A percentile compares a stretch with the other conserved stretches of the same genome.
Conservation (phyloP, 1,140 invertebrate genomes). For the Gonioctena quinquepunctata region DNA sequence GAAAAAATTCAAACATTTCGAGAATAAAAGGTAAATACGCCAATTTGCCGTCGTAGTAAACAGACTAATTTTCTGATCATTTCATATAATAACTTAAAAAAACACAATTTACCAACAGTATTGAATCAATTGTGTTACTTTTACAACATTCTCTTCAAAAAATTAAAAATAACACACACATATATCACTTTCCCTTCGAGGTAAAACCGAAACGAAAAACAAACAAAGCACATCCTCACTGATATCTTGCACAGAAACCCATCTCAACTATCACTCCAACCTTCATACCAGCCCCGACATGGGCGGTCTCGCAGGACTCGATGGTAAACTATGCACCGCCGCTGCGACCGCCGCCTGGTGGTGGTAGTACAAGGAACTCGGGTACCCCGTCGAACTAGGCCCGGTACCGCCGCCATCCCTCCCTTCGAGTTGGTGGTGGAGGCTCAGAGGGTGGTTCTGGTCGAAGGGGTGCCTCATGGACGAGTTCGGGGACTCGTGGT, state of each 20-base stretch:
- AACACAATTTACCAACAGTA: too few species aligned
- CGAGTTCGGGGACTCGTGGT: constrained; percentile 75
- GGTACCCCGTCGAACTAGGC: constrained; percentile 41
- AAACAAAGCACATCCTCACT: neutral
- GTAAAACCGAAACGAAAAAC: constrained; percentile 2
- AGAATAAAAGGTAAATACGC: too few species aligned
- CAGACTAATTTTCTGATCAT: too few species aligned
- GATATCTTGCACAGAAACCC: constrained; percentile 28
- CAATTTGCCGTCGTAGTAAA: too few species aligned
- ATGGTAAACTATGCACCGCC: constrained; percentile 53
- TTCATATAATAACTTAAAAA: too few species aligned
- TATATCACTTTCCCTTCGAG: neutral
- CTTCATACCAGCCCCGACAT: constrained; percentile 55
- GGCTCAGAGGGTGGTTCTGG: constrained; percentile 45
- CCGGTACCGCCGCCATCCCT: constrained; percentile 34
- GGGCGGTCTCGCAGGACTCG: constrained; percentile 54
- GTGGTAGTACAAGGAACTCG: constrained; percentile 52
- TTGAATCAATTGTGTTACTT: too few species aligned
- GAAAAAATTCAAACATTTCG: too few species aligned
- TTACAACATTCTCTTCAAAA: too few species aligned
- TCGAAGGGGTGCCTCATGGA: constrained; percentile 52
- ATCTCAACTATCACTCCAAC: constrained; percentile 5
- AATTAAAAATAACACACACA: too few species aligned
- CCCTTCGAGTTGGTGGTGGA: constrained; percentile 50
- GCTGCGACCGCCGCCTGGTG: constrained; percentile 53